phyloP scores from a whole-genome alignment of 2,888 invertebrate species.

The Drosophila prostipennis region DNA sequence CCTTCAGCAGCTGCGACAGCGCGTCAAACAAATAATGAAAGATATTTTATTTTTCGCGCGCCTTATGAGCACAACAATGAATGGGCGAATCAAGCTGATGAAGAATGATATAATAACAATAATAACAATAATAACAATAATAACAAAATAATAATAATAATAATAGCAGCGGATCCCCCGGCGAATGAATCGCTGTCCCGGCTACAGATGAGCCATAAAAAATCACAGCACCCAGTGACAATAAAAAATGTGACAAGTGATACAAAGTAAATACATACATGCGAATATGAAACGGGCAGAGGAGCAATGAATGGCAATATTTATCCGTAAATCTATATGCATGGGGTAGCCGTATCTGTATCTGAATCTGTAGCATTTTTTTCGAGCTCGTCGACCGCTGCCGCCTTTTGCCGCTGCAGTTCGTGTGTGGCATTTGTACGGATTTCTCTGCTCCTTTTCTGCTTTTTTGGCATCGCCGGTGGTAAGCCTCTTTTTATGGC shows the following conservation, averaged over 20 bases:
- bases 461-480: constrained; percentile 18
- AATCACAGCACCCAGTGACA: constrained; percentile 68
- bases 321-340: constrained; percentile 27
- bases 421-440: constrained; percentile 50
- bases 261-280: constrained; percentile 81
- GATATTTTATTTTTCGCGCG: constrained; percentile 62
- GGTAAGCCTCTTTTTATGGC: constrained; percentile 62
- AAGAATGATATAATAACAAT: constrained; percentile 80
- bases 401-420: constrained; percentile 23
- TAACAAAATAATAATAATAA: constrained; percentile 64
- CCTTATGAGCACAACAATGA: constrained; percentile 77
- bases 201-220: constrained; percentile 72
- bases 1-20: constrained; percentile 78
- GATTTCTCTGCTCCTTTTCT: constrained; percentile 10
- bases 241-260: constrained; percentile 80
- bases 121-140: constrained; percentile 59
- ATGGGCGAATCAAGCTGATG: constrained; percentile 77
- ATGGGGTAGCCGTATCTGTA: constrained; percentile 38
- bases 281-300: constrained; percentile 66
- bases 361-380: constrained; percentile 25
- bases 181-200: too few species aligned
- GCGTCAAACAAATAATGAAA: constrained; percentile 77
- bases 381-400: constrained; percentile 7
- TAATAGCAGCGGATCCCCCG: constrained; percentile 43
- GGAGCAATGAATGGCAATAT: constrained; percentile 63